A percentile compares a stretch with the other conserved stretches of the same genome.
phyloP scores from a whole-genome alignment of 2,113 vertebrate species.

The Thamnophis sirtalis region DNA sequence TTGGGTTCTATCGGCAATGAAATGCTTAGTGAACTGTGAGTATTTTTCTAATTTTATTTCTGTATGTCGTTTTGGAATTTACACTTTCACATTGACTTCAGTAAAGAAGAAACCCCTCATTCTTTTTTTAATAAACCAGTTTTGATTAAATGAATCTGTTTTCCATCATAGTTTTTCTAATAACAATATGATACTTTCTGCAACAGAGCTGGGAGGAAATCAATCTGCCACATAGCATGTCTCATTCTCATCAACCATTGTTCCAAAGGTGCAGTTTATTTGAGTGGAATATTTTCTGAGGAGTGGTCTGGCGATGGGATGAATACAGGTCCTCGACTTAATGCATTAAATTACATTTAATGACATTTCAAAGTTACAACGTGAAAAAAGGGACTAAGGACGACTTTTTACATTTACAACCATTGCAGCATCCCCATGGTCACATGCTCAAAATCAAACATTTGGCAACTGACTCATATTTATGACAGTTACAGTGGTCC shows the following conservation, averaged over 20 bases:
- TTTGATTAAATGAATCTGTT: neutral
- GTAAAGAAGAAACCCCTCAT: neutral
- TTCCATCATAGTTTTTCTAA: neutral
- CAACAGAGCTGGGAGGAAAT: neutral
- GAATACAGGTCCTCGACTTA: neutral
- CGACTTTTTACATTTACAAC: too few relatives aligned
- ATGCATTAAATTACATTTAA: neutral
- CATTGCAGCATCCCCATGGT: neutral
- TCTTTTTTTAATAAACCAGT: neutral
- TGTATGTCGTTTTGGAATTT: neutral
- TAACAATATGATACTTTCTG: neutral
- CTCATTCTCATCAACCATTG: neutral
- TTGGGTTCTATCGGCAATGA: slow-evolving; percentile 89
- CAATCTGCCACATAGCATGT: neutral
- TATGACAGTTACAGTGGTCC: neutral
- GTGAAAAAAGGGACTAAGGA: neutral
- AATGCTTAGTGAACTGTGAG: slow-evolving; percentile 85
- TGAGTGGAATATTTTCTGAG: neutral
- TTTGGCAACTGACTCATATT: neutral
- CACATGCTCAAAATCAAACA: neutral
- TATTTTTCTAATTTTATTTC: slow-evolving; percentile 38
- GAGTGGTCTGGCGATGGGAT: neutral
- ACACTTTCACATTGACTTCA: neutral
- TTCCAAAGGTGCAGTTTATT: neutral
- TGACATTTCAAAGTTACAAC: neutral